Evolutionary conservation across 2,888 invertebrate genomes (phyloP), one percentile per base, ranked within the genome.

Genomic region (Drosophila formosana): DNA sequence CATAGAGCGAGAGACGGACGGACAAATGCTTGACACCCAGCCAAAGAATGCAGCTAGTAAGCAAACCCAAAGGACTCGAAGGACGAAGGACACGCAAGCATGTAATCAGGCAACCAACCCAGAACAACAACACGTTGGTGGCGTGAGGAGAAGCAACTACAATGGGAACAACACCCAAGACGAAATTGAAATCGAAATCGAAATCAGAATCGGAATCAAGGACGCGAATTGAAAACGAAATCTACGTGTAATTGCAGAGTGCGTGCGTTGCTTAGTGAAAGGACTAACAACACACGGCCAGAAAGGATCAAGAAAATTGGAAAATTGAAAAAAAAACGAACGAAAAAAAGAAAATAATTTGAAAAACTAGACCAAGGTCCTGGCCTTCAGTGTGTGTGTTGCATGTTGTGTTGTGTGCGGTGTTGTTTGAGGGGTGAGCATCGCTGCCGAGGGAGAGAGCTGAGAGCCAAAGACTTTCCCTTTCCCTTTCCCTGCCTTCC

Each of bases 21-120:
- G 65, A 69, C 63, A 68, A 73, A 70, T 66, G 78, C 68, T 55
- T 65, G 82, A 82, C 88, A 88, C 88, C 88, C 88, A 84, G 63
- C 43, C 61, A 60, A 53, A 61, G 51, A 57, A 18, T 18, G 18
- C 18, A 18, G 18, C 18, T 18, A 18, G 18, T 18, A 57, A 39
- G 71, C 64, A 53, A 53, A 66, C 56, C 73, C 56, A 46, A 46
- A 39, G 30, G 41, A 49, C 23, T 1, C 6, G 30, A 57, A 30
- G 39, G 13, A 41, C 39, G 7, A 47, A 13, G 23, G 66, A 56
- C 55, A 45, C 25, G 45, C 55, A 52, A 52, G 25, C 52, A 39
- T 52, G 52, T 52, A 52, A 52, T 52, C 37, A 51, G 25, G 51
- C 37, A 51, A 50, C 72, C 6, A 62, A 58, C 58, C 58, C 61